phyloP scores from a whole-genome alignment of 2,113 vertebrate genomes.

The Malurus elegans region DNA sequence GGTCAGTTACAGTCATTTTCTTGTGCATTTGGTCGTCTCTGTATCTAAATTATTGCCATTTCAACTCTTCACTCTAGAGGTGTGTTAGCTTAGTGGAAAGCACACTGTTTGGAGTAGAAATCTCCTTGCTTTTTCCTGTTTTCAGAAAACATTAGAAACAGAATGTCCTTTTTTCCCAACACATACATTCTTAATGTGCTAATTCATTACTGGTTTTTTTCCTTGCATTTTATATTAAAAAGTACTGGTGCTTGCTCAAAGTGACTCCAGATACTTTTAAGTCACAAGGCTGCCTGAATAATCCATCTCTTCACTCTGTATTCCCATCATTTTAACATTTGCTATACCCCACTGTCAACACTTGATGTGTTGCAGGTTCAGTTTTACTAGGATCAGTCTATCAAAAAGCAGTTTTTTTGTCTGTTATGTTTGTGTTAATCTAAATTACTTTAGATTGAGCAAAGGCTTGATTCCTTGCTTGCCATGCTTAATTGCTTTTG shows the following conservation, averaged over 20 bases:
- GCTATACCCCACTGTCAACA: background rate
- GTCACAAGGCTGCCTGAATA: background rate
- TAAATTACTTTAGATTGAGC: background rate
- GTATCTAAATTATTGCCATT: background rate
- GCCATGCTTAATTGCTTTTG: conserved; percentile 25
- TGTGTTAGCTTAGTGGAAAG: background rate
- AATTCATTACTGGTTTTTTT: background rate
- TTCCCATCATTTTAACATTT: background rate
- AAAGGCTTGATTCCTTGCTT: background rate
- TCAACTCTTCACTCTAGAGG: background rate
- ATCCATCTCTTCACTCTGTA: background rate
- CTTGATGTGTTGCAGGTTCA: background rate
- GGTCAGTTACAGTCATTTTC: background rate
- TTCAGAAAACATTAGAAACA: background rate
- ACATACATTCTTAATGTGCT: background rate
- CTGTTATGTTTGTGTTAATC: conserved; percentile 10
- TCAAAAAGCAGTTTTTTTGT: background rate
- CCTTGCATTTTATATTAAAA: background rate
- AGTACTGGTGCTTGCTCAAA: background rate
- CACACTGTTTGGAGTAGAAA: background rate
- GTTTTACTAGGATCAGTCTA: background rate
- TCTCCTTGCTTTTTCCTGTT: background rate
- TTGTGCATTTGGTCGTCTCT: background rate
- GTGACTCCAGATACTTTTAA: background rate
- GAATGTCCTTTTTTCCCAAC: background rate